Evolutionary conservation across 2,888 invertebrate species (phyloP), one percentile per base, ranked within the genome.

Genomic region (Lithophane leautieri): DNA sequence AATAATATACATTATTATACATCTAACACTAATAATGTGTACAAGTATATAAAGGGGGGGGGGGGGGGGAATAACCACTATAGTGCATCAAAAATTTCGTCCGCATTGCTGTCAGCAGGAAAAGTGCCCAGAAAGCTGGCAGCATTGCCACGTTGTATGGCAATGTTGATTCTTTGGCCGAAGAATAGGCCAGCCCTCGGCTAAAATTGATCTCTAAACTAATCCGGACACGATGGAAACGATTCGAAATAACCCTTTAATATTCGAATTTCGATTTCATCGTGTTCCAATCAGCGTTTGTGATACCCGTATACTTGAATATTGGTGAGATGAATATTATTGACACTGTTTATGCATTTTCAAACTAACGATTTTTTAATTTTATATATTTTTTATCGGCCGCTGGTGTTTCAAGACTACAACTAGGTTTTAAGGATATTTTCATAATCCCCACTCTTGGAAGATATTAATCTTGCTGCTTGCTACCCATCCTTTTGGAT

Each of bases 221-320:
- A 78, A 78, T 73, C 73, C 79, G 73, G 73, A 70, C 67, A 70
- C 40, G 56, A 58, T 73, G 78, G 62, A 82, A 81, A 78, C 42
- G 50, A 82, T 68, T 81, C 54, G 63, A 63, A 81, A 78, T 73
- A 68, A 73, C 50, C 58, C 58, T 78, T 77, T 52, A 70, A 73
- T 44, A 42, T 47, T 22, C 62, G 42, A 78, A 67, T 73, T 82
- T 82, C 47, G 34, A 73, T 78, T 81, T 73, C 42, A 70, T 68
- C 67, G 54, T 60, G 56, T 76, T 81, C 77, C 69, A 73, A 77
- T 77, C 70, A 77, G 65, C 50, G 28, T 58, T 75, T 72, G 44
- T 44, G 34, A 68, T 78, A 47, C 25, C 19, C 44, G 11, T 28
- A 42, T 54, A 25, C 16, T 63, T 42, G n/a, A 42, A 60, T 40